These are phyloP conservation scores for Drosophila pectinifera DNA, from an alignment of 1,140 invertebrate genomes.

Conservation along the genomic window DNA sequence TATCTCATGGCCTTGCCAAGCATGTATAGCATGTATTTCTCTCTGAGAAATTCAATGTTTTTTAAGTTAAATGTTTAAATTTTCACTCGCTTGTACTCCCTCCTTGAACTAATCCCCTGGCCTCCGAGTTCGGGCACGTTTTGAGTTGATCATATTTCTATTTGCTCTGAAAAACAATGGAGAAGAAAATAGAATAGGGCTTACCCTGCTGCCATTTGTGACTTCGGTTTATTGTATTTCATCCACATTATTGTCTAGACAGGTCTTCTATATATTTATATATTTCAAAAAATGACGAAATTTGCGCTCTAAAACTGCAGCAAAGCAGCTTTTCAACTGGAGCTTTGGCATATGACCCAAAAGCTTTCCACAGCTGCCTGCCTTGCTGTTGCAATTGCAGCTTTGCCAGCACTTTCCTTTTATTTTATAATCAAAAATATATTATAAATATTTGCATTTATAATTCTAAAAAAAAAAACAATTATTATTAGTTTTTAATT, in stretches of 20 bases:
- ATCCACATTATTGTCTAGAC: constrained; percentile 11
- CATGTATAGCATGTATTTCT: too few species aligned
- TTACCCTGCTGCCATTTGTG: neutral
- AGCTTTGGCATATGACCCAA: constrained; percentile 36
- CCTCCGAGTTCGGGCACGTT: constrained; percentile 17
- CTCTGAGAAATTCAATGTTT: neutral
- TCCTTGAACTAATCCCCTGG: neutral
- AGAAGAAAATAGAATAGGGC: neutral
- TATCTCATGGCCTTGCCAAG: neutral
- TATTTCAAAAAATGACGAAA: constrained; percentile 13
- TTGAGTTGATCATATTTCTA: constrained; percentile 1
- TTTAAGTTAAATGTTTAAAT: neutral
- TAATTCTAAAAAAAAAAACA: neutral
- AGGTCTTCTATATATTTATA: neutral
- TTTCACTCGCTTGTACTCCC: neutral
- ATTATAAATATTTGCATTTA: neutral
- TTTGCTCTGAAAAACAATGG: neutral
- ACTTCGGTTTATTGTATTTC: neutral
- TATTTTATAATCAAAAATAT: constrained; percentile 15
- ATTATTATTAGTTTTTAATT: too few species aligned
- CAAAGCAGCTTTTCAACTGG: constrained; percentile 31
- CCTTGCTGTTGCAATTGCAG: constrained; percentile 32
- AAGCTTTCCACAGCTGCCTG: constrained; percentile 35
- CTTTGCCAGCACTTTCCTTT: constrained; percentile 33
- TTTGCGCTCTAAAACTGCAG: constrained; percentile 46